Conservation (phyloP, 2,888 invertebrate species). For the Agonopterix subpropinquella region DNA sequence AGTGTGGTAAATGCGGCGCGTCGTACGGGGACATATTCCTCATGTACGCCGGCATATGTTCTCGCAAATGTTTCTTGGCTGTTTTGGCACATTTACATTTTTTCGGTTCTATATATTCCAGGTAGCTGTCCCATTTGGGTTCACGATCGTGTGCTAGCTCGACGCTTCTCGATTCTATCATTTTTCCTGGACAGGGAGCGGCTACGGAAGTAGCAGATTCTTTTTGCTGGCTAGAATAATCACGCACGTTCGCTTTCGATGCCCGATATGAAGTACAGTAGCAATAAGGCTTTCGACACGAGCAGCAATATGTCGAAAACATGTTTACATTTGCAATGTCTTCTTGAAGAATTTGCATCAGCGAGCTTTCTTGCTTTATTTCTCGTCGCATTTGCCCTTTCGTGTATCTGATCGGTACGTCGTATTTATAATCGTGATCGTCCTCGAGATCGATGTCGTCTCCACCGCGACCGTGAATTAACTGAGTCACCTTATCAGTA, state of each 20-base stretch:
- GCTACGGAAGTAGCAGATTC: background rate
- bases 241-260: slow-evolving; percentile 8
- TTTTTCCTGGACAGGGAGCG: slow-evolving; percentile 21
- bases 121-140: slow-evolving; percentile 53
- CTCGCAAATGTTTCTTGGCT: slow-evolving; percentile 46
- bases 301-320: slow-evolving; percentile 32
- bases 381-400: slow-evolving; percentile 34
- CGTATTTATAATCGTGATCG: slow-evolving; percentile 35
- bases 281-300: slow-evolving; percentile 42
- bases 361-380: slow-evolving; percentile 48
- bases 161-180: slow-evolving; percentile 26
- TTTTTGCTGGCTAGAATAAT: background rate
- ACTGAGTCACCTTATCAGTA: slow-evolving; percentile 42
- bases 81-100: slow-evolving; percentile 41
- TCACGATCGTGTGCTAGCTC: slow-evolving; percentile 43
- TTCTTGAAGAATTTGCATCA: slow-evolving; percentile 51
- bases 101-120: slow-evolving; percentile 35
- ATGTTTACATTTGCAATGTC: slow-evolving; percentile 40
- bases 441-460: slow-evolving; percentile 40
- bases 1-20: slow-evolving; percentile 39
- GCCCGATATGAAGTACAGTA: slow-evolving; percentile 32
- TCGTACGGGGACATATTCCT: slow-evolving; percentile 40
- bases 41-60: slow-evolving; percentile 59
- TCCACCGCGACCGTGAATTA: slow-evolving; percentile 35
- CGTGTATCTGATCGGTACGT: slow-evolving; percentile 41